Evolutionary conservation across 2,113 vertebrate genomes (phyloP).

Genomic region (Brachyhypopomus gauderio): DNA sequence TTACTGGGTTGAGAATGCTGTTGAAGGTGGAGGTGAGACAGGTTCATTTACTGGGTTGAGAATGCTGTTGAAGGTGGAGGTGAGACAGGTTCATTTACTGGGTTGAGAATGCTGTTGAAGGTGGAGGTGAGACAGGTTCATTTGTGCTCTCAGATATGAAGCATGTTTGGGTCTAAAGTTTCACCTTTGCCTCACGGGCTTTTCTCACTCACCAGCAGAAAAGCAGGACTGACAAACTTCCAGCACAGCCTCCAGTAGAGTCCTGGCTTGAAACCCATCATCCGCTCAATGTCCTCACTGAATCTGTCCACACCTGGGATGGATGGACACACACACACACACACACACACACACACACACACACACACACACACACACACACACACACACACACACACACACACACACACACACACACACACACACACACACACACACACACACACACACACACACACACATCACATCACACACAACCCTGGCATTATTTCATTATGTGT

Average conservation of each 20-base stretch:
- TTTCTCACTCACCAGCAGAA: slow-evolving; percentile 85
- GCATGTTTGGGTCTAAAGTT: neutral
- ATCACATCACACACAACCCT: too few species aligned
- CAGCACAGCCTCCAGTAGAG: slow-evolving; percentile 99
- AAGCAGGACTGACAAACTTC: slow-evolving; percentile 96
- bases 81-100: too few species aligned
- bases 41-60: too few species aligned
- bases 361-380: slow-evolving; percentile 41
- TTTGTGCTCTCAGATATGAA: neutral
- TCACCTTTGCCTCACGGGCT: neutral
- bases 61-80: too few species aligned
- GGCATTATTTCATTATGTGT: too few species aligned
- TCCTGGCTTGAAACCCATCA: slow-evolving; percentile 98
- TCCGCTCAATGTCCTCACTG: slow-evolving; percentile 93
- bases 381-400: slow-evolving; percentile 32
- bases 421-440: too few species aligned
- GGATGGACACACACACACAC: slow-evolving; percentile 43
- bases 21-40: too few species aligned
- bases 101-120: too few species aligned
- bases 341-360: slow-evolving; percentile 45
- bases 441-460: too few species aligned
- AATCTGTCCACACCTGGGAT: slow-evolving; percentile 94
- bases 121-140: too few species aligned
- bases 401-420: slow-evolving; percentile 46
- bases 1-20: too few species aligned